Evolutionary conservation across 2,888 invertebrate genomes (phyloP).

Genomic region (Thysanoteuthis rhombus): DNA sequence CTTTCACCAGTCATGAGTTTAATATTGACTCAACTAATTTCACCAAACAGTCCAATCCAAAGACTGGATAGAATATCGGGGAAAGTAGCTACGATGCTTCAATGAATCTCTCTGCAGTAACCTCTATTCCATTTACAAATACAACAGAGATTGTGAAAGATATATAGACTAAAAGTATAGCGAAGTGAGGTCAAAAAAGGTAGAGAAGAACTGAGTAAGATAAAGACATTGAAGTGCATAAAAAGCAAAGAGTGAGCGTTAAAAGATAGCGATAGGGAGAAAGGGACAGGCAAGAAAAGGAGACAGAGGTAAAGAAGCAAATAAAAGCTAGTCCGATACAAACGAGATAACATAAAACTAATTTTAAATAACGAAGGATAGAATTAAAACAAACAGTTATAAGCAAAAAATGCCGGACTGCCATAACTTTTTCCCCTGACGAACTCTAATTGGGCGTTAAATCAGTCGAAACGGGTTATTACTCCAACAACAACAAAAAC

Average conservation of each 20-base stretch:
- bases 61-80: no score
- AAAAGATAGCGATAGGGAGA: not conserved
- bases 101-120: no score
- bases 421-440: not conserved
- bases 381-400: not conserved
- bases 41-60: no score
- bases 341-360: not conserved
- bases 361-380: not conserved
- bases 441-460: slow-evolving; percentile 12
- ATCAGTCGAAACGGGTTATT: slow-evolving; percentile 12
- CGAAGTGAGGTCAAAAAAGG: no score
- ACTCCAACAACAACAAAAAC: not conserved
- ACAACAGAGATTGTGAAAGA: no score
- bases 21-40: no score
- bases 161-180: no score
- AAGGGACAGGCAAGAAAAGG: not conserved
- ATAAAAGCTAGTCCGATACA: not conserved
- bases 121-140: no score
- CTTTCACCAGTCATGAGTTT: no score
- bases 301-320: not conserved
- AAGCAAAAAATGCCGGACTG: not conserved
- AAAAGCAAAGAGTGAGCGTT: not conserved
- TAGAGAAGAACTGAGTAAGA: not conserved
- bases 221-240: not conserved
- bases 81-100: no score